Evolutionary conservation across 2,113 vertebrate genomes (phyloP), one percentile per base, ranked within the genome.

Genomic region (Sinosuthora webbiana): DNA sequence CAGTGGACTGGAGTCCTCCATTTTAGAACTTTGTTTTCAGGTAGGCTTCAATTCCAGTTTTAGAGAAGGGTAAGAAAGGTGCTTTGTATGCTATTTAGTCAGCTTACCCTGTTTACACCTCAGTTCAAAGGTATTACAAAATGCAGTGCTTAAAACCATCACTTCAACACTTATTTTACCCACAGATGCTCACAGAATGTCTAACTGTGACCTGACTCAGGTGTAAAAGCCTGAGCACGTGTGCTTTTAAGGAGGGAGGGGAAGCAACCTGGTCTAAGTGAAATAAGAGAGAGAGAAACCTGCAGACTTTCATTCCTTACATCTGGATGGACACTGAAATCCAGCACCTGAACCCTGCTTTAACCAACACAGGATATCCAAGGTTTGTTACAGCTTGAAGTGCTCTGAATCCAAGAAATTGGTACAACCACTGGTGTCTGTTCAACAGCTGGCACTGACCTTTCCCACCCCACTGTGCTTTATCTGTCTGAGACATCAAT

Each of bases 51-150:
- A 42, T 62, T 83, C 14, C 37, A 49, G 11, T 42, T 89, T 80
- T 55, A 30, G 21, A 24, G 30, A 88, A 64, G n/a, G 49, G 49
- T 37, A 10, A 65, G 30, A 71, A 64, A 41, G 5, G 2, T 81
- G 7, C 3, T 84, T 37, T 62, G 27, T 49, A 24, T 24, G 6
- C 21, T 67, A 5, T 30, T 71, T n/a, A 59, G 44, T 50, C 39
- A 33, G 4, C 33, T 74, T 67, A 73, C 3, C 15, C 30, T 59
- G 4, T 15, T 78, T 59, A 67, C 8, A 28, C 18, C 24, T 75
- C 7, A 78, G 84, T 63, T 57, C 33, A 81, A 95, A 74, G 24
- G 56, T 84, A 70, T 73, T 65, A 77, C 14, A 82, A 87, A 77
- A 79, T 47, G 33, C 3, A 81, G 7, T 30, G 3, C 22, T 71